phyloP scores from a whole-genome alignment of 2,888 invertebrate genomes.

The Apomyelois bistriatella region DNA sequence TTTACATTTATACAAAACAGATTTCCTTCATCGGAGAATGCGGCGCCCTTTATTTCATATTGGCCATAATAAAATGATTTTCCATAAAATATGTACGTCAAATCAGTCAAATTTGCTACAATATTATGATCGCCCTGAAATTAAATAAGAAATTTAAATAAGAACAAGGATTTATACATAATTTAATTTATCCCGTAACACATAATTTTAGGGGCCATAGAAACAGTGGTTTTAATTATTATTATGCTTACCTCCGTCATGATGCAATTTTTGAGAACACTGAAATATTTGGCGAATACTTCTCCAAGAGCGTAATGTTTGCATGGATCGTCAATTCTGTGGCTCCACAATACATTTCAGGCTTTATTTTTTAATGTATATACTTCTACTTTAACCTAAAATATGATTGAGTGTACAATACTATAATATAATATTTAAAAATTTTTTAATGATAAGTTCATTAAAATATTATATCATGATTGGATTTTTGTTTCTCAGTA shows the following conservation, averaged over 20 bases:
- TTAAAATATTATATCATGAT: too few relatives aligned
- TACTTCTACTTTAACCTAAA: slow-evolving; percentile 28
- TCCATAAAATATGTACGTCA: slow-evolving; percentile 25
- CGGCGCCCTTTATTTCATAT: slow-evolving; percentile 20
- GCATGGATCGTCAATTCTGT: slow-evolving; percentile 30
- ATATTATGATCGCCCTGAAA: slow-evolving; percentile 23
- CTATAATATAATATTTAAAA: too few relatives aligned
- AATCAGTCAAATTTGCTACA: slow-evolving; percentile 22
- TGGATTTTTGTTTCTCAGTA: too few relatives aligned
- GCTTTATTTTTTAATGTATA: slow-evolving; percentile 20
- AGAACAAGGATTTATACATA: too few relatives aligned
- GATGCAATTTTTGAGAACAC: slow-evolving; percentile 22
- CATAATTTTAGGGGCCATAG: too few relatives aligned
- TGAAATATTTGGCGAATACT: slow-evolving; percentile 19
- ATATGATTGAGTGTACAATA: slow-evolving; percentile 3
- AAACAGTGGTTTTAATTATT: too few relatives aligned
- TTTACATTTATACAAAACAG: slow-evolving; percentile 23
- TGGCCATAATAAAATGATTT: slow-evolving; percentile 35
- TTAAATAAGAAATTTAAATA: neutral
- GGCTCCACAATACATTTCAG: slow-evolving; percentile 24
- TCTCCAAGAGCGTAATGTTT: slow-evolving; percentile 26
- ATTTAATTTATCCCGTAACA: too few relatives aligned
- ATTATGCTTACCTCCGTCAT: slow-evolving; percentile 25
- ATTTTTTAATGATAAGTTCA: too few relatives aligned
- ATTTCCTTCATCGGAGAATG: slow-evolving; percentile 28